phyloP scores from a whole-genome alignment of 2,888 invertebrate species.

The Synergus laeviventris region DNA sequence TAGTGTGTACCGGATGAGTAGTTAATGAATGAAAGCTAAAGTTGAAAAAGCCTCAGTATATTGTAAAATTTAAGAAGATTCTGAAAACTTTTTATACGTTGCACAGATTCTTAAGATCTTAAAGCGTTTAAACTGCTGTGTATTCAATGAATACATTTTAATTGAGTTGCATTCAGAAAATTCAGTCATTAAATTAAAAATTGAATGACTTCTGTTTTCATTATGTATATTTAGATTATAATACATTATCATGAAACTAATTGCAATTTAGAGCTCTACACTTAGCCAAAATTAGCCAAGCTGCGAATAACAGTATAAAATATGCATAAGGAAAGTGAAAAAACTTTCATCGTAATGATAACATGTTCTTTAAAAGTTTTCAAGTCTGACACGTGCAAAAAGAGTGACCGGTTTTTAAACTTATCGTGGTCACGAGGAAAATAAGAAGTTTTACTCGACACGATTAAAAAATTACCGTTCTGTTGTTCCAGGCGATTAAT shows the following conservation, averaged over 20 bases:
- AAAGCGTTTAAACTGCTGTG: background rate
- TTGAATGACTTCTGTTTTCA: background rate
- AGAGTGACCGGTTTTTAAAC: background rate
- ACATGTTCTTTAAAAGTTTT: background rate
- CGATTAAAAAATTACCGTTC: constrained; percentile 24
- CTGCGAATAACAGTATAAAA: background rate
- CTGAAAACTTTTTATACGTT: background rate
- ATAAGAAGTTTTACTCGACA: constrained; percentile 6
- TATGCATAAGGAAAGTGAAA: background rate
- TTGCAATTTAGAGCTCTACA: background rate
- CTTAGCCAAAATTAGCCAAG: background rate
- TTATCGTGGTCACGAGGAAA: background rate
- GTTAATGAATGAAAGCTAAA: background rate
- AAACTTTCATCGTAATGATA: background rate
- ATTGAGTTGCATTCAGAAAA: background rate
- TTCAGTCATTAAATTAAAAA: background rate
- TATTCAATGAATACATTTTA: background rate
- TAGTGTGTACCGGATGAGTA: background rate
- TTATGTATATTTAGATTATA: background rate
- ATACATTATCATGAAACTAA: constrained; percentile 5
- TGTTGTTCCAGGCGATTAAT: constrained; percentile 26
- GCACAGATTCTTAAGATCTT: background rate
- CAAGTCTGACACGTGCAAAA: background rate
- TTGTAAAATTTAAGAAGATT: background rate
- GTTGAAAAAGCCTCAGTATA: background rate